Evolutionary conservation across 2,888 invertebrate genomes (phyloP).

Genomic region (Coenonympha glycerion): DNA sequence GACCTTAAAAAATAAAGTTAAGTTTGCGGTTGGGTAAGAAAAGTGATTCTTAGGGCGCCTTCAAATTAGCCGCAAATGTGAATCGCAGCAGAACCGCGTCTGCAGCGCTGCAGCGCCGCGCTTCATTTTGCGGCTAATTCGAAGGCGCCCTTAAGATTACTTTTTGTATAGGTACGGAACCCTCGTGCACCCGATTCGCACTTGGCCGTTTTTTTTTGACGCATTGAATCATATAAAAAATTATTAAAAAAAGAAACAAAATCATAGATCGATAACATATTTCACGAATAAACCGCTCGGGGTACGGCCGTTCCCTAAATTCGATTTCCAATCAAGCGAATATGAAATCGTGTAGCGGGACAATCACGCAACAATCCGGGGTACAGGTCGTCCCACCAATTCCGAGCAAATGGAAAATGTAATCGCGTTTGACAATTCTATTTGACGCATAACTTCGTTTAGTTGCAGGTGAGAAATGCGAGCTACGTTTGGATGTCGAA

Average conservation of each 20-base stretch:
- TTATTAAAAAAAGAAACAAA: background rate
- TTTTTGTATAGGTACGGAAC: no score
- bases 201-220: no score
- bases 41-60: no score
- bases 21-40: no score
- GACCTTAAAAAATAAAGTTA: no score
- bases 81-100: no score
- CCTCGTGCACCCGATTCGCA: no score
- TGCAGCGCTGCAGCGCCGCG: no score
- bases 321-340: conserved; percentile 28
- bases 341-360: conserved; percentile 40
- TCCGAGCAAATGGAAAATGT: conserved; percentile 67
- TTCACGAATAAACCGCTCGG: background rate
- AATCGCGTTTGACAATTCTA: conserved; percentile 65
- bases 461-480: conserved; percentile 43
- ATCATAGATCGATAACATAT: background rate
- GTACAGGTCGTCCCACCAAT: conserved; percentile 60
- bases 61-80: no score
- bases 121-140: no score
- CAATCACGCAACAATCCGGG: conserved; percentile 49
- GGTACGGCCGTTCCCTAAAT: background rate
- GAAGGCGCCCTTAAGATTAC: no score
- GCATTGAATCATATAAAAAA: no score
- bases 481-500: background rate
- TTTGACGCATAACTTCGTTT: conserved; percentile 57